Conservation (phyloP, 2,888 invertebrate species). For the Agonopterix subpropinquella region DNA sequence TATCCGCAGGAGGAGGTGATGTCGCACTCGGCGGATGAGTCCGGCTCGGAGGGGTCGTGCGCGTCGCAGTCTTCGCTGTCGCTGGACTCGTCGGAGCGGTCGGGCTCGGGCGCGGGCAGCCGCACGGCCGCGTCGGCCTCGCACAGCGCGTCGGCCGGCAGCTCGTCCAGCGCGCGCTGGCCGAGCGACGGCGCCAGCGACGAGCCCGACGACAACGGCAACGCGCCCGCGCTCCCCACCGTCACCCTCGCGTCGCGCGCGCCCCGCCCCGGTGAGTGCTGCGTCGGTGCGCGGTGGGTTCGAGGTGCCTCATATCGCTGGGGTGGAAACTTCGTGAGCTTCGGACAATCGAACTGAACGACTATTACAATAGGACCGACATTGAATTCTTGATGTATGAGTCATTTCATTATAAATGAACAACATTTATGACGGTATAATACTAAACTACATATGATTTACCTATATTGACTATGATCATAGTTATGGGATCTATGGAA, state of each 20-base stretch:
- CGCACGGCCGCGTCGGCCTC: constrained; percentile 1
- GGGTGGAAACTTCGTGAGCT: too few relatives aligned
- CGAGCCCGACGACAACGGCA: constrained; percentile 11
- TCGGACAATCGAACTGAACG: too few relatives aligned
- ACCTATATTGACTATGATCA: too few relatives aligned
- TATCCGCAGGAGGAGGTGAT: constrained; percentile 11
- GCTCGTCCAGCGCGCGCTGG: constrained; percentile 16
- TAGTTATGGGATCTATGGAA: too few relatives aligned
- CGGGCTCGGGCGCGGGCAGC: constrained; percentile 4
- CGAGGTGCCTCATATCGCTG: constrained; percentile 7
- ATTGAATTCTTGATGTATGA: too few relatives aligned
- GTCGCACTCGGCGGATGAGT: constrained; percentile 30
- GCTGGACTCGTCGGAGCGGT: constrained; percentile 4
- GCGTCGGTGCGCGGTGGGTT: neutral
- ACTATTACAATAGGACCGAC: too few relatives aligned
- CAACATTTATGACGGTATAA: too few relatives aligned
- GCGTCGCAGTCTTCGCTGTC: constrained; percentile 30
- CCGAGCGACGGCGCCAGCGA: constrained; percentile 4
- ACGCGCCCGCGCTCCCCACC: constrained; percentile 15
- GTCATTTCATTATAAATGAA: too few relatives aligned
- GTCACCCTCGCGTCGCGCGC: constrained; percentile 26
- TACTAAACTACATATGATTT: too few relatives aligned
- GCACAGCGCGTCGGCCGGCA: constrained; percentile 8
- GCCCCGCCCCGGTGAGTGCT: constrained; percentile 9
- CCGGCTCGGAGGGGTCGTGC: constrained; percentile 24